Evolutionary conservation across 1,140 invertebrate genomes (phyloP).

Genomic region (Ceratosolen fusciceps): DNA sequence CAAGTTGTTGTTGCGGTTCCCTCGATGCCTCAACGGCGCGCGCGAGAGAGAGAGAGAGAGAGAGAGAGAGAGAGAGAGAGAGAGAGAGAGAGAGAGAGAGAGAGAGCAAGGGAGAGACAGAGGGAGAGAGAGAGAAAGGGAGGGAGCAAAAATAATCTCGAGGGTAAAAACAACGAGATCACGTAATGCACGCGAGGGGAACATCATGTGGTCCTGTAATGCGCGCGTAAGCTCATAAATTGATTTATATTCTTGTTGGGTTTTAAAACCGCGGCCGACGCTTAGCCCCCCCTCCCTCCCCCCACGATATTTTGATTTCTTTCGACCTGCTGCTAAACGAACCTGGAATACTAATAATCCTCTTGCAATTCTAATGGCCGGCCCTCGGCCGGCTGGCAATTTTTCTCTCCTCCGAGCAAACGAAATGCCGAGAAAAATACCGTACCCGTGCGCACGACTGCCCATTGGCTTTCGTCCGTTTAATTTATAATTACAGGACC

Average conservation of each 20-base stretch:
- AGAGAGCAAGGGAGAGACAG: too few species aligned
- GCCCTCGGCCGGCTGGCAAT: background rate
- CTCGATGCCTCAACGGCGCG: too few species aligned
- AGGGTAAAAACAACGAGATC: background rate
- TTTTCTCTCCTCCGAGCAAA: background rate
- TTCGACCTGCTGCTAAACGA: background rate
- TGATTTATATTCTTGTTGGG: conserved; percentile 6
- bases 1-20: background rate
- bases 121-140: too few species aligned
- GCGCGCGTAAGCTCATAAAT: conserved; percentile 5
- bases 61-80: too few species aligned
- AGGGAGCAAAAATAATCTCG: background rate
- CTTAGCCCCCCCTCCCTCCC: background rate
- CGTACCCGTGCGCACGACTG: too few species aligned
- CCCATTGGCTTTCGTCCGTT: too few species aligned
- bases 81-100: too few species aligned
- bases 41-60: too few species aligned
- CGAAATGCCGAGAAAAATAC: too few species aligned
- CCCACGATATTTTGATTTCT: background rate
- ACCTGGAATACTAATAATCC: background rate
- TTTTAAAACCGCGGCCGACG: background rate
- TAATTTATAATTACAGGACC: too few species aligned
- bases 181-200: background rate
- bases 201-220: background rate
- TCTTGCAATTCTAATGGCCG: background rate